Evolutionary conservation across 2,888 invertebrate genomes (phyloP), one percentile per base, ranked within the genome.

Genomic region (Invenusta paracnida): DNA sequence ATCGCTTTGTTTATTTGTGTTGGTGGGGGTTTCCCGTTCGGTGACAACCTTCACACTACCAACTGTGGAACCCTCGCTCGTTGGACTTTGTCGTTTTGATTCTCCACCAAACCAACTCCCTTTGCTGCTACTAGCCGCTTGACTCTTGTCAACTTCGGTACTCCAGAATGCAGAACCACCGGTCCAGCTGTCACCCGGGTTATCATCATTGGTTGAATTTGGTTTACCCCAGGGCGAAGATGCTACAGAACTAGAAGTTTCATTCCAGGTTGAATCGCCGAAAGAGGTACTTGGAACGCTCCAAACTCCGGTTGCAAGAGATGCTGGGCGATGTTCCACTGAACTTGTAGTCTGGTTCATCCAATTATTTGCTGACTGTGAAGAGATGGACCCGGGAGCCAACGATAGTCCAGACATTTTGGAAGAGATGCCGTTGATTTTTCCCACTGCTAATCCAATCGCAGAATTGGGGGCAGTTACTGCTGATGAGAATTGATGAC

Each of bases 161-260:
- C 73, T 73, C 73, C 73, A 73, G 27, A 73, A 73, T 13, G 73
- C 73, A 5, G 73, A 73, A 5, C 73, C 73, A 23, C 73, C 73
- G 23, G 11, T 73, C 73, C 73, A 73, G 25, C 73, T 73, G 23
- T 73, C 73, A 23, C 11, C 23, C 2, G 73, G 17, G 25, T 5
- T 25, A n/a, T 73, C 73, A n/a, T n/a, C n/a, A n/a, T n/a, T n/a
- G n/a, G n/a, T n/a, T n/a, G n/a, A n/a, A n/a, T n/a, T n/a, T 5
- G 73, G 27, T 73, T 73, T 73, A 73, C 73, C 23, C 73, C 73
- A 73, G 17, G 73, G 73, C 23, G 73, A 73, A 23, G 73, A 13
- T n/a, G 23, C 73, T 23, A 13, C 73, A 23, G 73, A 73, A 25
- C 23, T 73, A 2, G 73, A 25, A 73, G 73, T 73, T 23, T 73